Conservation (phyloP, 2,888 invertebrate genomes). For the Platypus cylindrus region DNA sequence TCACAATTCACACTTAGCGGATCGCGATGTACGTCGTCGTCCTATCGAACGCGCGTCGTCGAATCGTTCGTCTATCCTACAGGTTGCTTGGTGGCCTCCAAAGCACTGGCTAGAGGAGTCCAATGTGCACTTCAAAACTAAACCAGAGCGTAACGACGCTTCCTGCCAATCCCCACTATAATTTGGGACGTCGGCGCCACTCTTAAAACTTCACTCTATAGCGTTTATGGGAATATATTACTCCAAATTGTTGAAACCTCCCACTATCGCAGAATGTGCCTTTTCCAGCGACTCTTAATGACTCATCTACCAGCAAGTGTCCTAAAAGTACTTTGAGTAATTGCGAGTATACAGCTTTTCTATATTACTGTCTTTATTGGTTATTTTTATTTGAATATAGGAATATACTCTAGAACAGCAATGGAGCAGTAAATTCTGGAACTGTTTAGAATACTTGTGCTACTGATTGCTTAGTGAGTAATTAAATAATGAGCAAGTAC, state of each 20-base stretch:
- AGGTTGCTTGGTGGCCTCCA: conserved; percentile 36
- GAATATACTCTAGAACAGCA: no score
- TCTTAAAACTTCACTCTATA: conserved; percentile 7
- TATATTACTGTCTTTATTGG: no score
- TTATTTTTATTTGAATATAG: no score
- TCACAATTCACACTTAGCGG: conserved; percentile 25
- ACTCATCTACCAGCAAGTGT: conserved; percentile 26
- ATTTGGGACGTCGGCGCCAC: conserved; percentile 7
- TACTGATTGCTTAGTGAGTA: no score
- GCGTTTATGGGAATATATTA: conserved; percentile 8
- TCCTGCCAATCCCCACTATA: conserved; percentile 17
- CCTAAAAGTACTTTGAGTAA: conserved; percentile 16
- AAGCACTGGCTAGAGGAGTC: conserved; percentile 36
- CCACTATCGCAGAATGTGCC: conserved; percentile 26
- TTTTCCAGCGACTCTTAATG: conserved; percentile 25
- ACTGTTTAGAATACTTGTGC: no score
- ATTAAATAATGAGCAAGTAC: no score
- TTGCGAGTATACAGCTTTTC: no score
- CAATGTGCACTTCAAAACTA: conserved; percentile 33
- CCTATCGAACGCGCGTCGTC: conserved; percentile 34
- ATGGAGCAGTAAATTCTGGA: no score
- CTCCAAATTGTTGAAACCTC: conserved; percentile 19
- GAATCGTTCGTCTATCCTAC: conserved; percentile 36
- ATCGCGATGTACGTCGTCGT: conserved; percentile 29
- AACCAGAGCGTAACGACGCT: conserved; percentile 31